Evolutionary conservation across 2,113 vertebrate genomes (phyloP).

Genomic region (Microcebus tavaratra): DNA sequence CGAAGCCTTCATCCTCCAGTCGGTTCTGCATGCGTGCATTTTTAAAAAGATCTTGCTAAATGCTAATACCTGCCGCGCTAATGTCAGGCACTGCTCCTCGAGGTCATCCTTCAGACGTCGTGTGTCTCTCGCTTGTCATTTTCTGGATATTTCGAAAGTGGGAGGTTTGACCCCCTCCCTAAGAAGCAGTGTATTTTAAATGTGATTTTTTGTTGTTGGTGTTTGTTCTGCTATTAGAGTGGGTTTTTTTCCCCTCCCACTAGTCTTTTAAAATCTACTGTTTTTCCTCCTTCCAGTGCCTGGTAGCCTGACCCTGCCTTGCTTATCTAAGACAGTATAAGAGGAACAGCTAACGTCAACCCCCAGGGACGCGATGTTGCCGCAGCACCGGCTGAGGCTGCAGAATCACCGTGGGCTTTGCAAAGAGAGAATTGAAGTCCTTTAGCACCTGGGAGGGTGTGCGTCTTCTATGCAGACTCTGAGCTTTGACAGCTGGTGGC

Average conservation of each 20-base stretch:
- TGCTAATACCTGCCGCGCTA: neutral
- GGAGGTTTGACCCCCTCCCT: neutral
- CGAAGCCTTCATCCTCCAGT: neutral
- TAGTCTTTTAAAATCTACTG: neutral
- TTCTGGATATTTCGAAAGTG: constrained; percentile 44
- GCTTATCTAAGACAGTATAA: neutral
- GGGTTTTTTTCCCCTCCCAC: neutral
- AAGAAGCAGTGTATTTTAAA: constrained; percentile 6
- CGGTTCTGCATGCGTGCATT: neutral
- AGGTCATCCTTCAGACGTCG: constrained; percentile 25
- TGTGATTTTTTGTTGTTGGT: neutral
- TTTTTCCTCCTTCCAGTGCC: neutral
- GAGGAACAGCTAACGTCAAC: neutral
- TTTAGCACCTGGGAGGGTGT: neutral
- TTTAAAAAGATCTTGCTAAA: neutral
- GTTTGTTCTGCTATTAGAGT: neutral
- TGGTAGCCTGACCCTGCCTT: constrained; percentile 15
- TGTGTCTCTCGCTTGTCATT: constrained; percentile 57
- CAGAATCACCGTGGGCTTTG: neutral
- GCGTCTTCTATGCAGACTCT: neutral
- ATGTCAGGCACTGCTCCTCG: neutral
- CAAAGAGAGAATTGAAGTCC: neutral
- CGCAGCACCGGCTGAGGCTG: neutral
- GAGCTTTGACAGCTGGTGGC: neutral
- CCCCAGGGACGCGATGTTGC: neutral